Evolutionary conservation across 1,140 invertebrate species (phyloP).

Genomic region (Dendrolimus kikuchii): DNA sequence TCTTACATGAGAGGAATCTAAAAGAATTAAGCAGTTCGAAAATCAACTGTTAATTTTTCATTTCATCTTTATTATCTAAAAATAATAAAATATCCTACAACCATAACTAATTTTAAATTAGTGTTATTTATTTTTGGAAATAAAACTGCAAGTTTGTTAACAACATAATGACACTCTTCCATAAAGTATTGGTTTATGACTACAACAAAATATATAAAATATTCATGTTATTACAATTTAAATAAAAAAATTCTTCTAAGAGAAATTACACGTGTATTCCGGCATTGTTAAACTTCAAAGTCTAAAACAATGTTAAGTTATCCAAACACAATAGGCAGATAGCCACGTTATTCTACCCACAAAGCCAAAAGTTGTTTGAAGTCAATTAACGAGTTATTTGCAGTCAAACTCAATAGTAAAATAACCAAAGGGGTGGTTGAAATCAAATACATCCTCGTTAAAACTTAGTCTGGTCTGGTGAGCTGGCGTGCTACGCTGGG

Average conservation of each 20-base stretch:
- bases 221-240: background rate
- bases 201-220: too few species aligned
- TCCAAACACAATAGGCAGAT: slow-evolving; percentile 6
- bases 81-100: too few species aligned
- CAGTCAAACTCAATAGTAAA: slow-evolving; percentile 66
- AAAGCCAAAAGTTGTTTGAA: slow-evolving; percentile 63
- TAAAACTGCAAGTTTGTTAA: too few species aligned
- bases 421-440: slow-evolving; percentile 68
- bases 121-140: too few species aligned
- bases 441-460: slow-evolving; percentile 71
- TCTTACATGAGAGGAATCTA: too few species aligned
- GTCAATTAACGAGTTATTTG: slow-evolving; percentile 71
- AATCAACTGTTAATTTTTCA: too few species aligned
- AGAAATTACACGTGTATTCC: background rate
- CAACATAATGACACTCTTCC: too few species aligned
- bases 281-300: background rate
- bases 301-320: background rate
- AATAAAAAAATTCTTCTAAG: background rate
- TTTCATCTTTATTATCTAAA: too few species aligned
- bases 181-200: too few species aligned
- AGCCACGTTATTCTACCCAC: slow-evolving; percentile 46
- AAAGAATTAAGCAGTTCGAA: too few species aligned
- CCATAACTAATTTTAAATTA: too few species aligned
- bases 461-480: slow-evolving; percentile 59
- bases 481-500: slow-evolving; percentile 27